phyloP scores from a whole-genome alignment of 2,888 invertebrate species.

The Drosophila pseudotakahashii region DNA sequence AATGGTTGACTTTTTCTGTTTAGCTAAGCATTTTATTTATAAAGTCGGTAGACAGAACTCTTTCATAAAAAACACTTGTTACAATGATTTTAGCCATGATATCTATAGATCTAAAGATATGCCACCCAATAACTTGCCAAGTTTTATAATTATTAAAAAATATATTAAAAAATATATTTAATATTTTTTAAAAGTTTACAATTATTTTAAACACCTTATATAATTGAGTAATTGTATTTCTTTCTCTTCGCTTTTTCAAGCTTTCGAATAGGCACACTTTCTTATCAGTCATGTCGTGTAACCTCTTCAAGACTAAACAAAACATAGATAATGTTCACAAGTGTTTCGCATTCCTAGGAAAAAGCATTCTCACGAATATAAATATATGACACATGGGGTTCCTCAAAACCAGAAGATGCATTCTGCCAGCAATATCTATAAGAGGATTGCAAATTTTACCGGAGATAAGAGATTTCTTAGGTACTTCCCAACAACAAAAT shows the following conservation, averaged over 20 bases:
- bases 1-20: conserved; percentile 9
- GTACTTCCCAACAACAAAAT: conserved; percentile 31
- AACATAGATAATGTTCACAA: conserved; percentile 27
- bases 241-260: not conserved
- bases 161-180: too few species aligned
- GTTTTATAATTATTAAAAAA: too few species aligned
- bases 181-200: too few species aligned
- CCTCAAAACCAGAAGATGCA: conserved; percentile 1
- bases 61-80: conserved; percentile 12
- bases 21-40: conserved; percentile 1
- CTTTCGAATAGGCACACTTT: not conserved
- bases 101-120: too few species aligned
- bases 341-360: conserved; percentile 20
- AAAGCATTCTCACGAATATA: not conserved
- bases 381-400: not conserved
- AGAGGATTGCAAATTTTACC: not conserved
- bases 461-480: conserved; percentile 19
- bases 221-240: not conserved
- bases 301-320: conserved; percentile 7
- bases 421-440: not conserved
- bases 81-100: too few species aligned
- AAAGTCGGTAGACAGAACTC: not conserved
- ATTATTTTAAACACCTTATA: too few species aligned
- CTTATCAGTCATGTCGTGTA: conserved; percentile 24
- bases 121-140: too few species aligned